A percentile compares a stretch with the other conserved stretches of the same genome.
phyloP scores from a whole-genome alignment of 2,888 invertebrate species.

The Cerastis rubricosa region DNA sequence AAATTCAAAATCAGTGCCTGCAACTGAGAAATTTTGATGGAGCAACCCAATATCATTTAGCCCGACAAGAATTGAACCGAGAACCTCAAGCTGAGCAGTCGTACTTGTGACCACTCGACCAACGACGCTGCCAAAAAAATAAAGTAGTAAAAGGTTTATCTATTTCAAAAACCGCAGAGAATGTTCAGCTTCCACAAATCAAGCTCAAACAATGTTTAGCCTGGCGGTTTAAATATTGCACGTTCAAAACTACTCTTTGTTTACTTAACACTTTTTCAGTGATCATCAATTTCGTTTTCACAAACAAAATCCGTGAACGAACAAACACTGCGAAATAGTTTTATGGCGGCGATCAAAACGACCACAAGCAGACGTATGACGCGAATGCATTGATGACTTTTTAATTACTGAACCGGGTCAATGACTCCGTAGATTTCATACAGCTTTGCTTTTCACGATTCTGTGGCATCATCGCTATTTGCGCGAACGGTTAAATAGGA shows the following conservation, averaged over 20 bases:
- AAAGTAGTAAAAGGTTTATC: too few relatives aligned
- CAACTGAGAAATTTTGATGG: too few relatives aligned
- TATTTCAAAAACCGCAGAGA: conserved; percentile 1
- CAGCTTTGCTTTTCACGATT: conserved; percentile 40
- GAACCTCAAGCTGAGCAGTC: too few relatives aligned
- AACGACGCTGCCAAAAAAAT: too few relatives aligned
- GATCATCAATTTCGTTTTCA: conserved; percentile 68
- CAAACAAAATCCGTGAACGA: conserved; percentile 64
- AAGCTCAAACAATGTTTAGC: conserved; percentile 26
- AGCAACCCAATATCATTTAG: too few relatives aligned
- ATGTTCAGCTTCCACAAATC: conserved; percentile 14
- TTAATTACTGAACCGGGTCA: conserved; percentile 78
- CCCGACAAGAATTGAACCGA: too few relatives aligned
- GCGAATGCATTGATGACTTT: conserved; percentile 77
- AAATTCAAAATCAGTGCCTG: too few relatives aligned
- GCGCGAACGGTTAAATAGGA: conserved; percentile 16
- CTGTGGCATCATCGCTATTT: conserved; percentile 42
- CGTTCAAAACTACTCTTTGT: conserved; percentile 33
- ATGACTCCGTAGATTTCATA: conserved; percentile 58
- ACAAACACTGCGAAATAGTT: conserved; percentile 75
- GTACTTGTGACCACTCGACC: too few relatives aligned
- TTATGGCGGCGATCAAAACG: conserved; percentile 76
- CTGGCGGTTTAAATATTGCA: conserved; percentile 23
- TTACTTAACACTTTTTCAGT: conserved; percentile 52
- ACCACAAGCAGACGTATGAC: conserved; percentile 76